Evolutionary conservation across 2,888 invertebrate genomes (phyloP), one percentile per base, ranked within the genome.

Genomic region (Sclerodermus sp.): DNA sequence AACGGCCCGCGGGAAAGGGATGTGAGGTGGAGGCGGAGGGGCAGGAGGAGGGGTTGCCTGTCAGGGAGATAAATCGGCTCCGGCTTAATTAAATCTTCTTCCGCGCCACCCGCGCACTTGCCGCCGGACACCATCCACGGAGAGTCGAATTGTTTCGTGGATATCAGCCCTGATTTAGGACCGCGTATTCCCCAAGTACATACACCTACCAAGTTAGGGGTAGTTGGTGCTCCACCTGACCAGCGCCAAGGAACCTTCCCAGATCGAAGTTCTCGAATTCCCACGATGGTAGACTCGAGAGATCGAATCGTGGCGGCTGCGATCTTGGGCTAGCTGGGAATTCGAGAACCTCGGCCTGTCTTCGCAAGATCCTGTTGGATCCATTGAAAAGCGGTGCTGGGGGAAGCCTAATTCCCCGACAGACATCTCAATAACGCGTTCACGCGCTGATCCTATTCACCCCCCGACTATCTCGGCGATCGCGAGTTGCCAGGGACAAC

Each of bases 51-150:
- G 67, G 67, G 67, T 67, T 63, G 62, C 70, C 77, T 77, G 77
- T 77, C 77, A 77, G 76, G 62, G 77, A 78, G 77, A 78, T 77
- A 78, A 78, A 77, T 77, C 77, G 77, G 76, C 72, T 69, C 73
- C 67, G 68, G 77, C 77, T 77, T 78, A 78, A 78, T 78, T 78
- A 77, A 77, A 77, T 77, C 77, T 77, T 77, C 77, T 76, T 77
- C 76, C 73, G 70, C 68, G 68, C 71, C 69, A 70, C 64, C 64
- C 64, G 60, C 64, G 62, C 31, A 29, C 60, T 59, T 60, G 57
- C 66, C 57, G 70, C 66, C 58, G 69, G 69, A 71, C 70, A 70
- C 64, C 65, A 66, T 65, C 55, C 64, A 67, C 58, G 53, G 62
- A 67, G 70, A 68, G 67, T 69, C 66, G 72, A 75, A 77, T 74